Percentiles rank a stretch among this genome's conserved stretches.
phyloP scores from a whole-genome alignment of 2,888 invertebrate species.

The Spicauda simplicius region DNA sequence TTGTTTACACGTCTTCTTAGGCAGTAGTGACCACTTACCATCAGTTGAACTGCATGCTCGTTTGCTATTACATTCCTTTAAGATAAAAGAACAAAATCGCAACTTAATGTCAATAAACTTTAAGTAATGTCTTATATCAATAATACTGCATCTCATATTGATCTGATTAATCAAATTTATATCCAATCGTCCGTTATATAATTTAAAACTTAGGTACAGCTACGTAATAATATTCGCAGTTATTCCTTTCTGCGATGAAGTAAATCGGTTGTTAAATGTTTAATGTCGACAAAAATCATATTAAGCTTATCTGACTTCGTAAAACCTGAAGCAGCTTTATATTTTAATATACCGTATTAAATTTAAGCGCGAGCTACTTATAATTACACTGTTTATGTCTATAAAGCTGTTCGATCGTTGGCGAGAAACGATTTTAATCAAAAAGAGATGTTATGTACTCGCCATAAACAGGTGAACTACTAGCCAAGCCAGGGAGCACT shows the following conservation, averaged over 20 bases:
- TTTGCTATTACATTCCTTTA: too few species aligned
- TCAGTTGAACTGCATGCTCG: too few species aligned
- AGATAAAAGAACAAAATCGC: too few species aligned
- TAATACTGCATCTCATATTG: neutral
- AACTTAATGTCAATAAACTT: neutral
- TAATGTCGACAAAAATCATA: constrained; percentile 22
- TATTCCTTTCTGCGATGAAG: neutral
- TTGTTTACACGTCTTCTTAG: too few species aligned
- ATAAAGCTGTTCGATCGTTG: neutral
- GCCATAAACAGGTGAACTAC: too few species aligned
- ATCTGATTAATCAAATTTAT: neutral
- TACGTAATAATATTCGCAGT: neutral
- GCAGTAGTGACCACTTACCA: too few species aligned
- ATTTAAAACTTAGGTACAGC: neutral
- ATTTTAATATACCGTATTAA: constrained; percentile 14
- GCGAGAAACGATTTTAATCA: neutral
- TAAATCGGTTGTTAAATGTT: constrained; percentile 20
- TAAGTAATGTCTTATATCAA: neutral
- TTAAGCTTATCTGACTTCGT: constrained; percentile 13
- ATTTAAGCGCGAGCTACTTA: constrained; percentile 28
- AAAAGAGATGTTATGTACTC: too few species aligned
- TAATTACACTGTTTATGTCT: constrained; percentile 26
- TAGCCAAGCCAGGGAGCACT: too few species aligned
- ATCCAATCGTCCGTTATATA: neutral
- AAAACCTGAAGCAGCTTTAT: constrained; percentile 15